phyloP scores from a whole-genome alignment of 2,113 vertebrate species.

The Excalfactoria chinensis region DNA sequence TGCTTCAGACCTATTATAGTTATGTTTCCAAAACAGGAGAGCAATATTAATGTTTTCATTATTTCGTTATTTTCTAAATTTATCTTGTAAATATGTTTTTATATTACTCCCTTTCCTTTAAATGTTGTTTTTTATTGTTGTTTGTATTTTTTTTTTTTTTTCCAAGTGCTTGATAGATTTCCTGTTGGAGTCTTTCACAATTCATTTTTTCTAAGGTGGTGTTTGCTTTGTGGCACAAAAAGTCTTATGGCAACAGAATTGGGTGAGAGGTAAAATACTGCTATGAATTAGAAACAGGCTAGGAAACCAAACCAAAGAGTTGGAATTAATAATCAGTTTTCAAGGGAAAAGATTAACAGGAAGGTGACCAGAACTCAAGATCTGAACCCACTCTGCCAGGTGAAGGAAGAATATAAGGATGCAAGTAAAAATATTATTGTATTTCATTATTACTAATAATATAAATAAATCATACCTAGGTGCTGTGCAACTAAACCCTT shows the following conservation, averaged over 20 bases:
- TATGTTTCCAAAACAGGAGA: not conserved
- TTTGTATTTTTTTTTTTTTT: not conserved
- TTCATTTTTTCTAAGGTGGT: not conserved
- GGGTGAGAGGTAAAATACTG: conserved; percentile 32
- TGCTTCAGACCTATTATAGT: conserved; percentile 5
- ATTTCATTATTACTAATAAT: not conserved
- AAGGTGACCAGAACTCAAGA: conserved; percentile 15
- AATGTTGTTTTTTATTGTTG: not conserved
- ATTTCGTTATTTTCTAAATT: conserved; percentile 7
- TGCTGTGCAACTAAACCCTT: not conserved
- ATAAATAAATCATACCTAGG: not conserved
- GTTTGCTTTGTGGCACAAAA: not conserved
- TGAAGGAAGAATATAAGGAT: not conserved
- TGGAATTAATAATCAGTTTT: conserved; percentile 35
- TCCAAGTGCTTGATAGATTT: not conserved
- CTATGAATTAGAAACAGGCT: conserved; percentile 7
- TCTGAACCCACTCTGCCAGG: not conserved
- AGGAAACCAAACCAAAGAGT: conserved; percentile 24
- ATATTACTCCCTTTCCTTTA: not conserved
- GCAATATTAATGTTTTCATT: conserved; percentile 19
- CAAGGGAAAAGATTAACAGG: conserved; percentile 25
- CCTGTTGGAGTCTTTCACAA: not conserved
- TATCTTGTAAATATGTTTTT: not conserved
- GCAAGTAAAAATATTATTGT: not conserved
- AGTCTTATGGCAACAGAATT: not conserved